Conservation (phyloP, 2,113 vertebrate genomes). For the Apodemus speciosus region DNA sequence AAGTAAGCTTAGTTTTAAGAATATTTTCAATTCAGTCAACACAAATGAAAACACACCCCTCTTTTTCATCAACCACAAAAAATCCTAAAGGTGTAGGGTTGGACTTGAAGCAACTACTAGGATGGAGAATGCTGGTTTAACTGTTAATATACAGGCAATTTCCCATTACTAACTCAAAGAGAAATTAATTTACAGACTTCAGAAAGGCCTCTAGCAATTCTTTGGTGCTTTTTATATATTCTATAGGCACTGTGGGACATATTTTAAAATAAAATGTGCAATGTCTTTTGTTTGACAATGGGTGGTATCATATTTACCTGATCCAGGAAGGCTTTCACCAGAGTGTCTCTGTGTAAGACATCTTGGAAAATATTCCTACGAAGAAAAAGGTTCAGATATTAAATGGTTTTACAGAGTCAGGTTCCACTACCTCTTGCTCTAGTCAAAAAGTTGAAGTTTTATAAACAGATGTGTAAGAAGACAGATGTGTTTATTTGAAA, state of each 20-base stretch:
- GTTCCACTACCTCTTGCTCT: neutral
- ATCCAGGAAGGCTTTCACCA: constrained; percentile 96
- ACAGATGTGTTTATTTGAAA: neutral
- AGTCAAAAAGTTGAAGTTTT: constrained; percentile 33
- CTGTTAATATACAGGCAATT: neutral
- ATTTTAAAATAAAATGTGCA: neutral
- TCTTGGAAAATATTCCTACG: constrained; percentile 97
- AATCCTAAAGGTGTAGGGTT: neutral
- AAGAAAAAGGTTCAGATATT: constrained; percentile 53
- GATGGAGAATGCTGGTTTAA: neutral
- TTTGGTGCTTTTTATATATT: neutral
- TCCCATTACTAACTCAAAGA: constrained; percentile 35
- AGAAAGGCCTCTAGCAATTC: constrained; percentile 23
- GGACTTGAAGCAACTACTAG: constrained; percentile 17
- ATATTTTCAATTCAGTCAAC: constrained; percentile 40
- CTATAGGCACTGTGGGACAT: neutral
- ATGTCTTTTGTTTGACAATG: constrained; percentile 6
- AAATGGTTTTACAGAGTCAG: constrained; percentile 41
- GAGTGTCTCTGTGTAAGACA: constrained; percentile 93
- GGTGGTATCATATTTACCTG: constrained; percentile 88
- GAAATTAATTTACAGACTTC: constrained; percentile 41
- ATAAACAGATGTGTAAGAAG: constrained; percentile 32
- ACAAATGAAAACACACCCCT: neutral
- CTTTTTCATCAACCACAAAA: neutral
- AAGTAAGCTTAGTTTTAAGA: constrained; percentile 21